Percentiles rank a stretch among this genome's conserved stretches.
phyloP scores from a whole-genome alignment of 2,797 vertebrate species.

The Muscicapa comitata region DNA sequence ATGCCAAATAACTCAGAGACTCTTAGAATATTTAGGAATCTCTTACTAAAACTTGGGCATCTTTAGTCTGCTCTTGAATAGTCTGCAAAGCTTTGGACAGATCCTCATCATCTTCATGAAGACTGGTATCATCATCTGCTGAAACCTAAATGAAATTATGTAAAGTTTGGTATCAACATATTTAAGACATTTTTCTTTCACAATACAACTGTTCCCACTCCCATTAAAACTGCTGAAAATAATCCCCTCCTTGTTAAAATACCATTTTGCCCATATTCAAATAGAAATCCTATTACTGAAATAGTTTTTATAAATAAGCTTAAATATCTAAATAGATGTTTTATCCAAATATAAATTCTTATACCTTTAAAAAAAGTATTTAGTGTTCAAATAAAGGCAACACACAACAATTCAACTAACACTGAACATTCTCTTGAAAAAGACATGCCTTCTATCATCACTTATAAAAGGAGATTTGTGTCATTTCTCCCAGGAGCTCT shows the following conservation, averaged over 20 bases:
- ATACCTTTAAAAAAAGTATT: not conserved
- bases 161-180: not conserved
- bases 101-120: conserved; percentile 81
- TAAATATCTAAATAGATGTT: not conserved
- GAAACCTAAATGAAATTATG: conserved; percentile 61
- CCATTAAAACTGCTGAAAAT: not conserved
- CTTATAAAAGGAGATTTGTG: not conserved
- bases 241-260: not conserved
- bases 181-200: not conserved
- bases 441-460: not conserved
- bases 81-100: conserved; percentile 72
- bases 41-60: conserved; percentile 66
- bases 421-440: not conserved
- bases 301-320: not conserved
- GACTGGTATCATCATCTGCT: conserved; percentile 72
- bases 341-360: not conserved
- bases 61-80: conserved; percentile 66
- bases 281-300: not conserved
- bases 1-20: not conserved
- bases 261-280: not conserved
- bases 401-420: not conserved
- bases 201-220: not conserved
- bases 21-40: not conserved
- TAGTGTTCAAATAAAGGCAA: not conserved
- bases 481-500: not conserved